Base-by-base conservation (phyloP, 2,797 vertebrate genomes). In the Tenualosa ilisha region DNA sequence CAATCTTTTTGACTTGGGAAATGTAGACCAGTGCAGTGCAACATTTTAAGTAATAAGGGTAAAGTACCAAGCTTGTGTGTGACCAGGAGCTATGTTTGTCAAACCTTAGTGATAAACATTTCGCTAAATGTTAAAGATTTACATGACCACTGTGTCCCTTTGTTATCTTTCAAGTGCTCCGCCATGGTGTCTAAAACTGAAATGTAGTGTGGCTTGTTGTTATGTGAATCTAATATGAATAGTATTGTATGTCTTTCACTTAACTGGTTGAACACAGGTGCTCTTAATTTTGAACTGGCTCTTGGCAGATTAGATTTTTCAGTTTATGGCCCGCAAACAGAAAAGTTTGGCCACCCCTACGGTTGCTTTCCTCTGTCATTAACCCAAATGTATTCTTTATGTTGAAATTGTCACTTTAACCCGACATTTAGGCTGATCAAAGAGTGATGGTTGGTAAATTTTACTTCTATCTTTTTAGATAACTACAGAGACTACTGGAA, bases 51-150 rank as follows among this genome's bases (percentile, higher is more conserved):
- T 59, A n/a, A 59, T 3, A 59, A 59, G 22, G n/a, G 22, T 17
- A 22, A 56, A 20, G 54, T 56, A 56, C 20, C 54, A 56, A 79
- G 72, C 37, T 20, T 37, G 31, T 72, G 31, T 17, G 12, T 65
- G n/a, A 3, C 61, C 37, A 72, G 31, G 40, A 22, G 40, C 20
- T 40, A 79, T 40, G 40, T 79, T 46, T 79, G 37, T 46, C n/a
- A 79, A 79, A 79, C 72, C 22, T 40, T 46, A 1, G 72, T 20
- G 37, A 17, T 43, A 17, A 79, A 79, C 72, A 22, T 43, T 22
- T 75, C 17, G 37, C 22, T 22, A 46, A 79, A 20, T 46, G 72
- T 46, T 79, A 79, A 79, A 79, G 37, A 79, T 46, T 79, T 79
- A 79, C 72, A 46, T 43, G 72, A 79, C 68, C 65, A 12, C 31